Evolutionary conservation across 2,888 invertebrate species (phyloP), one percentile per base, ranked within the genome.

Genomic region (Phaonia tiefii): DNA sequence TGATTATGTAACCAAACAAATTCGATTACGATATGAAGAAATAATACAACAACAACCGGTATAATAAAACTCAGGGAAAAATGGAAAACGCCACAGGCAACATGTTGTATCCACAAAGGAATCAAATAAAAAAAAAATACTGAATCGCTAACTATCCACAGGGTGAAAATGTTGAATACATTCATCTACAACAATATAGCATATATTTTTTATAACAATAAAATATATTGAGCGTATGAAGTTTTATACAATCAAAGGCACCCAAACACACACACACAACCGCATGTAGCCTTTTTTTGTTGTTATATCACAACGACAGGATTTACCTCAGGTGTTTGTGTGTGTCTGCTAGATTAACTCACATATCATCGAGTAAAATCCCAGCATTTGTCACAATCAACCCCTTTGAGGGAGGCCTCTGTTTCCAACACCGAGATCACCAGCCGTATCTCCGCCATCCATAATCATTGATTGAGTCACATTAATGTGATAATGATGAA

Each of bases 1-100:
- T 80, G 77, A 80, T 80, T 80, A 74, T 76, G 15, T 66, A 74
- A 80, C 77, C 77, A 71, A 75, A 77, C 44, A 74, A 80, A 80
- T 80, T 80, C 66, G 70, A 80, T 77, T 74, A 80, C 60, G 66
- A 74, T 37, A 67, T 73, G 70, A 60, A 71, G 75, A 66, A 71
- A 71, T 69, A 56, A 60, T 56, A 69, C 70, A 76, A 80, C 51
- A 74, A 17, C 37, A 39, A 60, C 17, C 42, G 71, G 26, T 46
- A 56, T 13, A 65, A 22, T 44, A 44, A 10, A 44, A 65, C 5
- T 25, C 25, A 10, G 44, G n/a, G 1, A 54, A 60, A 42, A 51
- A 71, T 26, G 49, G 20, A 44, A 15, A 70, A 51, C 74, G 77
- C 80, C 80, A 7, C 51, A 74, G 76, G 80, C 80, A 66, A 54